Evolutionary conservation across 1,140 invertebrate species (phyloP).

Genomic region (Orchestia grillus): DNA sequence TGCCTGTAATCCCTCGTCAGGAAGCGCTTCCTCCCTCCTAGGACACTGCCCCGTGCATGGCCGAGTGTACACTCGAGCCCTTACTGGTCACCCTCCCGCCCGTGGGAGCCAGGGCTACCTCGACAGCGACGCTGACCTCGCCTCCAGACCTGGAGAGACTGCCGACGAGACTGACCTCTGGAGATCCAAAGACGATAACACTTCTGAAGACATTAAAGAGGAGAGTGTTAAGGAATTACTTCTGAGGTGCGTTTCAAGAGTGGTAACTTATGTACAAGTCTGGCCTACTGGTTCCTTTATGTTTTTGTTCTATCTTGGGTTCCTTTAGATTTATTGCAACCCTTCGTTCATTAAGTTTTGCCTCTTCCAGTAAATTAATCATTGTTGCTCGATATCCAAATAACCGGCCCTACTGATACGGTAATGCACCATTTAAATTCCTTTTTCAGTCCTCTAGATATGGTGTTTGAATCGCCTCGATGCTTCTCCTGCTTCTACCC

Average conservation of each 20-base stretch:
- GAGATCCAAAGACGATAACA: conserved; percentile 53
- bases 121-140: conserved; percentile 12
- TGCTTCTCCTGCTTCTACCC: background rate
- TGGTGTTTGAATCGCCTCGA: background rate
- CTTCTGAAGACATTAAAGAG: conserved; percentile 60
- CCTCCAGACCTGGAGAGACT: conserved; percentile 19
- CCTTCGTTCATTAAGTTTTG: background rate
- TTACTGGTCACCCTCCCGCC: background rate
- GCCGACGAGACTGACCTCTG: conserved; percentile 57
- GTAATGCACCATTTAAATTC: background rate
- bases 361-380: background rate
- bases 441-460: background rate
- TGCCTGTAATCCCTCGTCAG: conserved; percentile 51
- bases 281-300: background rate
- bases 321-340: background rate
- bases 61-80: background rate
- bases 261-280: background rate
- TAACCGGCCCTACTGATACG: background rate
- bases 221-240: conserved; percentile 58
- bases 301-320: background rate
- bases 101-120: background rate
- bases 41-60: conserved; percentile 48
- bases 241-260: conserved; percentile 57
- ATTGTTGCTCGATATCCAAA: background rate
- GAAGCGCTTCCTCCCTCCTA: conserved; percentile 36